A percentile compares a stretch with the other conserved stretches of the same genome.
Evolutionary conservation across 2,888 invertebrate genomes (phyloP).

Genomic region (Salpingus planirostris): DNA sequence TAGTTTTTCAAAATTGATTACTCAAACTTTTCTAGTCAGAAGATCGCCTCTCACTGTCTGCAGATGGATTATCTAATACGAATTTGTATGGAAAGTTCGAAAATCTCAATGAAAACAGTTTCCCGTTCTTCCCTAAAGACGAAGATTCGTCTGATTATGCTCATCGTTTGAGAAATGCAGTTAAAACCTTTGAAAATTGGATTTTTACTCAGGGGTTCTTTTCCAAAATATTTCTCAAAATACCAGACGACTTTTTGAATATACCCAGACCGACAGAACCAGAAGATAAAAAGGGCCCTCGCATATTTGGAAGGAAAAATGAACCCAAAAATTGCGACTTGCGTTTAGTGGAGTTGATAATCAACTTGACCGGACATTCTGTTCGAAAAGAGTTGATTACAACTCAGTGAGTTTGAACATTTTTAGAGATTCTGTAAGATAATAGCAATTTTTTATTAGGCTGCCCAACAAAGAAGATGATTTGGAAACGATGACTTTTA

Average conservation of each 20-base stretch:
- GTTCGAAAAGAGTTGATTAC: background rate
- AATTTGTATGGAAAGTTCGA: background rate
- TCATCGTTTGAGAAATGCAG: slow-evolving; percentile 23
- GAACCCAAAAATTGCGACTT: slow-evolving; percentile 13
- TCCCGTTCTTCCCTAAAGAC: slow-evolving; percentile 27
- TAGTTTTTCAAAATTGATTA: no score
- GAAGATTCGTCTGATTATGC: slow-evolving; percentile 18
- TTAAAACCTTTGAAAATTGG: slow-evolving; percentile 37
- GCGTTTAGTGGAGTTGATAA: slow-evolving; percentile 30
- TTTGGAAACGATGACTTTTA: no score
- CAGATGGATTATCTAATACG: no score
- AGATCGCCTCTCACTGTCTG: no score
- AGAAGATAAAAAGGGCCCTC: slow-evolving; percentile 10
- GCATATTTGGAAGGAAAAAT: slow-evolving; percentile 4
- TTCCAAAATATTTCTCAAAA: slow-evolving; percentile 21
- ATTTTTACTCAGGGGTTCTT: slow-evolving; percentile 34
- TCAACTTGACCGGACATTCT: slow-evolving; percentile 24
- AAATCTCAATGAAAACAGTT: slow-evolving; percentile 13
- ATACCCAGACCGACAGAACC: slow-evolving; percentile 7
- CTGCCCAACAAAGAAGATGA: no score
- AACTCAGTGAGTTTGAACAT: no score
- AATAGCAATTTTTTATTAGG: no score
- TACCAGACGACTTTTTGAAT: slow-evolving; percentile 27
- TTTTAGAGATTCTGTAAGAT: no score
- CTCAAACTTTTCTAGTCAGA: no score